A percentile compares a stretch with the other conserved stretches of the same genome.
Evolutionary conservation across 2,797 vertebrate genomes (phyloP).

Genomic region (Dromococcyx pavoninus): DNA sequence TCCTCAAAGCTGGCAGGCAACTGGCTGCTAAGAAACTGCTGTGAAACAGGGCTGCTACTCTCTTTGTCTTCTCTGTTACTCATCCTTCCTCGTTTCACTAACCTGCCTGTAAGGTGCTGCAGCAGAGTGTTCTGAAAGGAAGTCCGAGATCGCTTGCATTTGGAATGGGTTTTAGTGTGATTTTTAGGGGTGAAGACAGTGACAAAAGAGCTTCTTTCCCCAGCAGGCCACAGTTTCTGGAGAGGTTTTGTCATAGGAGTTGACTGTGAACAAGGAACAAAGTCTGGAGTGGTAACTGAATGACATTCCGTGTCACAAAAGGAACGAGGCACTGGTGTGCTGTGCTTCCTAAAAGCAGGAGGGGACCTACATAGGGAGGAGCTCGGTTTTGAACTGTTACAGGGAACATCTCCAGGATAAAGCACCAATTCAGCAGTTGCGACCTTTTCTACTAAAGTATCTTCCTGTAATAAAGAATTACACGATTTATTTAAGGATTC

Average conservation of each 20-base stretch:
- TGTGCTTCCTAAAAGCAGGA: neutral
- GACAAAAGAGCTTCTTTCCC: neutral
- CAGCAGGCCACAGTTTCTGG: neutral
- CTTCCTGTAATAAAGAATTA: conserved; percentile 2
- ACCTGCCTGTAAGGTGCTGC: conserved; percentile 15
- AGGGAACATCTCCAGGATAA: conserved; percentile 2
- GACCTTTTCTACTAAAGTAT: conserved; percentile 12
- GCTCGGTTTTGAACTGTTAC: neutral
- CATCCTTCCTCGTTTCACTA: neutral
- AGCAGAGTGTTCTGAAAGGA: conserved; percentile 44
- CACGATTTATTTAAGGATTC: conserved; percentile 32
- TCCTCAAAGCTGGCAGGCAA: conserved; percentile 16
- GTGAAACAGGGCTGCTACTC: neutral
- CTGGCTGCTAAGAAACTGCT: neutral
- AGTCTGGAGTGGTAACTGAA: conserved; percentile 44
- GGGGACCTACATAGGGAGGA: neutral
- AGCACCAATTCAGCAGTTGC: neutral
- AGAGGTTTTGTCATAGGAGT: conserved; percentile 71
- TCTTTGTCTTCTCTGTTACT: neutral
- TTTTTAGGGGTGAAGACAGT: conserved; percentile 5
- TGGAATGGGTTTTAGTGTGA: conserved; percentile 25
- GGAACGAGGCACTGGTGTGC: conserved; percentile 23
- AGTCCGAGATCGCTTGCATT: conserved; percentile 26
- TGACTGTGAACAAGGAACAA: conserved; percentile 76
- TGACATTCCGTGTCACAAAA: conserved; percentile 25